phyloP scores from a whole-genome alignment of 2,797 vertebrate genomes.

The Darevskia nairensis region DNA sequence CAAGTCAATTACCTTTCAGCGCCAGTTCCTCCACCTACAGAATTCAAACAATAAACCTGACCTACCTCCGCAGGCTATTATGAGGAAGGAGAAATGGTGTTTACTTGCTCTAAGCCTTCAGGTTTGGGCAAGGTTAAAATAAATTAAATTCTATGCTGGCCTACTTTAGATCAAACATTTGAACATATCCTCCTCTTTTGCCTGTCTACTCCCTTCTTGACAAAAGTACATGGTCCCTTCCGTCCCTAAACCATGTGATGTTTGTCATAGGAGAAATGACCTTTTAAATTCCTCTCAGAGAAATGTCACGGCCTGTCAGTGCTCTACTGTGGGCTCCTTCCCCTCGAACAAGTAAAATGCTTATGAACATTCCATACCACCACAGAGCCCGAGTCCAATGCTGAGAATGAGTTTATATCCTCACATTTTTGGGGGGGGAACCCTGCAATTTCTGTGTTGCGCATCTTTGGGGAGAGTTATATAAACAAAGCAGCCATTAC shows the following conservation, averaged over 20 bases:
- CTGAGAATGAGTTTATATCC: not conserved
- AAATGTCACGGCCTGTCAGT: not conserved
- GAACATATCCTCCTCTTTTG: not conserved
- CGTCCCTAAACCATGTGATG: not conserved
- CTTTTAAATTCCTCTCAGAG: not conserved
- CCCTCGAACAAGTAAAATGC: not conserved
- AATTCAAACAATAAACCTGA: not conserved
- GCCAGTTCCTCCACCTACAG: not conserved
- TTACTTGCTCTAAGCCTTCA: not conserved
- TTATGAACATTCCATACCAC: not conserved
- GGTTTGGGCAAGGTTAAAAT: not conserved
- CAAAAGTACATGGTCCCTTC: not conserved
- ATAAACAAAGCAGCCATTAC: not conserved
- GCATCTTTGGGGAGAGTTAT: no score
- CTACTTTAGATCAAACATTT: not conserved
- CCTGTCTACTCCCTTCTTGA: conserved; percentile 2
- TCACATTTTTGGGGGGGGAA: no score
- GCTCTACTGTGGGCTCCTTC: not conserved
- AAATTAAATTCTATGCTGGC: not conserved
- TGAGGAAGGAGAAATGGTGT: not conserved
- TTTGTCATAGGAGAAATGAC: not conserved
- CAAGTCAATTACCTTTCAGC: not conserved
- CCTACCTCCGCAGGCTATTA: not conserved
- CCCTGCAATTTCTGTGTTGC: no score
- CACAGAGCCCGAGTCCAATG: not conserved